Evolutionary conservation across 2,888 invertebrate species (phyloP).

Genomic region (Panzeria rudis): DNA sequence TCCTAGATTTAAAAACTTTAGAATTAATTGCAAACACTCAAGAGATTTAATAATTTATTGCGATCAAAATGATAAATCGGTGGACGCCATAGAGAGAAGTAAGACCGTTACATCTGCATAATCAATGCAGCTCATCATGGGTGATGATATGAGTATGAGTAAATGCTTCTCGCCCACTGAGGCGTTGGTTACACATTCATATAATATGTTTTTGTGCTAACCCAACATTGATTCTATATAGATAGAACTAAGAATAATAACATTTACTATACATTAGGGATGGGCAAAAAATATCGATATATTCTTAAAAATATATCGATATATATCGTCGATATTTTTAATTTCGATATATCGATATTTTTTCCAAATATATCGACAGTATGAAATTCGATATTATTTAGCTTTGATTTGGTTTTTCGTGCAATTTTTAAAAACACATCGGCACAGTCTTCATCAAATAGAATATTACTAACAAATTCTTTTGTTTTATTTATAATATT

Average conservation of each 20-base stretch:
- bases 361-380: too few relatives aligned
- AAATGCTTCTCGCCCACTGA: slow-evolving; percentile 9
- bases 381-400: too few relatives aligned
- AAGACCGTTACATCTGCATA: slow-evolving; percentile 66
- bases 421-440: too few relatives aligned
- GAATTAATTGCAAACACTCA: slow-evolving; percentile 63
- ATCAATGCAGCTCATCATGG: slow-evolving; percentile 63
- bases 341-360: too few relatives aligned
- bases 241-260: neutral
- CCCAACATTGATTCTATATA: neutral
- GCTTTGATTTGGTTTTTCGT: too few relatives aligned
- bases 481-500: too few relatives aligned
- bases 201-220: neutral
- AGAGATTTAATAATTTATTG: slow-evolving; percentile 71
- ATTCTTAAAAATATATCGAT: too few relatives aligned
- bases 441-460: too few relatives aligned
- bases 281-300: too few relatives aligned
- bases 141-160: slow-evolving; percentile 21
- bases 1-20: slow-evolving; percentile 52
- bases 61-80: slow-evolving; percentile 72
- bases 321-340: too few relatives aligned
- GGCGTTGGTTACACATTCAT: neutral
- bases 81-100: slow-evolving; percentile 60
- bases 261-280: too few relatives aligned
- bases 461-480: too few relatives aligned